Percentiles rank a stretch among this genome's conserved stretches.
Evolutionary conservation across 2,797 vertebrate genomes (phyloP).

Genomic region (Paramormyrops hopkinsi): DNA sequence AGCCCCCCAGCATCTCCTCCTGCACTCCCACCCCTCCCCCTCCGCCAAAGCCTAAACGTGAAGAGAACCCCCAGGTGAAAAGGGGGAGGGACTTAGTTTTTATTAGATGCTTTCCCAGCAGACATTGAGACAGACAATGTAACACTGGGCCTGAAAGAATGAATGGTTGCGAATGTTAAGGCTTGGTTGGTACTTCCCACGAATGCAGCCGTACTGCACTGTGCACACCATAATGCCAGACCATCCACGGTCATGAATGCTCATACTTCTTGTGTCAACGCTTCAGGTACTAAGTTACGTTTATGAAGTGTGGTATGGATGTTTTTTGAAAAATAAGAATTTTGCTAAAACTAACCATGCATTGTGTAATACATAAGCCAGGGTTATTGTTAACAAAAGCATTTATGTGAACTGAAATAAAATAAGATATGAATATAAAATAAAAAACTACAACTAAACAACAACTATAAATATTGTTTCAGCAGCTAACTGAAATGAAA

Average conservation of each 20-base stretch:
- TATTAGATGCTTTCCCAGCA: not conserved
- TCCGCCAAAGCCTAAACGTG: slow-evolving; percentile 79
- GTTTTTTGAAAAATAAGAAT: not conserved
- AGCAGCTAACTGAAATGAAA: no score
- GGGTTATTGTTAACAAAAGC: not conserved
- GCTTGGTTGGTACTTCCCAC: not conserved
- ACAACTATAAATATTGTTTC: not conserved
- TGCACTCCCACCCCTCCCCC: slow-evolving; percentile 66
- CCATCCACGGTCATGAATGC: not conserved
- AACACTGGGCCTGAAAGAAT: not conserved
- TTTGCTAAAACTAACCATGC: not conserved
- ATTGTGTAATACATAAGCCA: not conserved
- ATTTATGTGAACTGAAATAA: not conserved
- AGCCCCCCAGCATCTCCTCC: slow-evolving; percentile 62
- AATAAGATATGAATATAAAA: not conserved
- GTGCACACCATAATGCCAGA: not conserved
- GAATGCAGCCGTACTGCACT: not conserved
- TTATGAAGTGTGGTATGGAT: not conserved
- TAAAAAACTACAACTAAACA: not conserved
- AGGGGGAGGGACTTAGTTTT: not conserved
- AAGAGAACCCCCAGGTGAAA: slow-evolving; percentile 90
- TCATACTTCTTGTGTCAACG: not conserved
- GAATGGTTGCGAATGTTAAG: not conserved
- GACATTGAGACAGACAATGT: not conserved
- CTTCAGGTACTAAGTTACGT: no score